Evolutionary conservation across 2,113 vertebrate genomes (phyloP).

Genomic region (Sturnus vulgaris): DNA sequence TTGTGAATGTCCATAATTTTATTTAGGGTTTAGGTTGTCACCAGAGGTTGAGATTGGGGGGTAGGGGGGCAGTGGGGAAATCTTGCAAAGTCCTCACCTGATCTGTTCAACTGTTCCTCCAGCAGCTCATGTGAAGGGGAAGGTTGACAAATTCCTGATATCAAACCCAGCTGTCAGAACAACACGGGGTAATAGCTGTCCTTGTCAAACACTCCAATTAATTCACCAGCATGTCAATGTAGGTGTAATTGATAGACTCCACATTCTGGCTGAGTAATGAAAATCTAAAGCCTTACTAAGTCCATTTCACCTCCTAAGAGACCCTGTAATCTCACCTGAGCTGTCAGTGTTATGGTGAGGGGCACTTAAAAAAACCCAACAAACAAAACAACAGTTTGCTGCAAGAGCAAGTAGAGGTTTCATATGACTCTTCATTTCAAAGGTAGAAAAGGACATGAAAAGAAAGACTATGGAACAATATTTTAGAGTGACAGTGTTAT

Average conservation of each 20-base stretch:
- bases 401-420: not conserved
- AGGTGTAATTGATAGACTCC: slow-evolving; percentile 78
- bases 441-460: not conserved
- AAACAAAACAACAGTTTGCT: not conserved
- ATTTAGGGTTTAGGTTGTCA: slow-evolving; percentile 26
- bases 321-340: not conserved
- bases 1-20: slow-evolving; percentile 13
- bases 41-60: not conserved
- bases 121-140: slow-evolving; percentile 60
- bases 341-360: not conserved
- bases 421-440: not conserved
- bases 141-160: slow-evolving; percentile 81
- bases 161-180: slow-evolving; percentile 80
- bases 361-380: not conserved
- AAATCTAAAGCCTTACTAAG: slow-evolving; percentile 61
- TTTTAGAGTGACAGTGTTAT: not conserved
- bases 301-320: slow-evolving; percentile 32
- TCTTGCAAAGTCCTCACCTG: not conserved
- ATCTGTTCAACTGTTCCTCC: slow-evolving; percentile 53
- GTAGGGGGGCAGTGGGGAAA: not conserved
- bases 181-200: slow-evolving; percentile 76
- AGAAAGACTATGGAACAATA: not conserved
- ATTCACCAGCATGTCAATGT: slow-evolving; percentile 72
- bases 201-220: slow-evolving; percentile 79
- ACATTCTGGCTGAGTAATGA: slow-evolving; percentile 74